These are phyloP conservation scores for Heliothis peltigera DNA, from an alignment of 2,888 invertebrate genomes.

Conservation along the genomic window DNA sequence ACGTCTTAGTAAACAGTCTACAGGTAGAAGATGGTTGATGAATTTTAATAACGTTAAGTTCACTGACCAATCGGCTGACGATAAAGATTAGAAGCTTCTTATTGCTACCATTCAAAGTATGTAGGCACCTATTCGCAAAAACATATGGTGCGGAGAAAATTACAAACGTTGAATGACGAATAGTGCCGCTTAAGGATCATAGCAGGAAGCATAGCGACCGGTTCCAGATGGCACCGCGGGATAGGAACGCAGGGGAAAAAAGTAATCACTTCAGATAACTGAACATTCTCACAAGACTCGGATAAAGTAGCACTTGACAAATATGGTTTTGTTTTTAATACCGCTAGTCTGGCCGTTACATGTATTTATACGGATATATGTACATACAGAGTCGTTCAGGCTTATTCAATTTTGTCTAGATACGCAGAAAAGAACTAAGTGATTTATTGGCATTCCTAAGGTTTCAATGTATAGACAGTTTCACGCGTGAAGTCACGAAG, in stretches of 20 bases:
- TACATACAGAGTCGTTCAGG: constrained; percentile 13
- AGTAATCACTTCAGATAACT: constrained; percentile 75
- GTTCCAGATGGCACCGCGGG: constrained; percentile 70
- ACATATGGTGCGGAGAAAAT: constrained; percentile 72
- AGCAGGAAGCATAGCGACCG: constrained; percentile 80
- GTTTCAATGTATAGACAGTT: constrained; percentile 73
- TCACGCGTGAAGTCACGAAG: constrained; percentile 65
- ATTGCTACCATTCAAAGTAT: constrained; percentile 65
- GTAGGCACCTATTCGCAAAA: no score
- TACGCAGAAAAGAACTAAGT: constrained; percentile 49
- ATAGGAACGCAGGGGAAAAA: constrained; percentile 73
- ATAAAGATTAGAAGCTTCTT: constrained; percentile 70
- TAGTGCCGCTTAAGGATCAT: constrained; percentile 79
- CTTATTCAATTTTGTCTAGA: constrained; percentile 20
- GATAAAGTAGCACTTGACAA: constrained; percentile 62
- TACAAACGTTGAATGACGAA: constrained; percentile 76
- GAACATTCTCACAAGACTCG: constrained; percentile 67
- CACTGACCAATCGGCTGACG: constrained; percentile 65
- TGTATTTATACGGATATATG: no score
- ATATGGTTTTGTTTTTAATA: constrained; percentile 70
- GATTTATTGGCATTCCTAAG: constrained; percentile 64
- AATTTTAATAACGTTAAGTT: constrained; percentile 61
- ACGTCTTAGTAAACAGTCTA: constrained; percentile 11
- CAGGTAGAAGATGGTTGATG: constrained; percentile 11
- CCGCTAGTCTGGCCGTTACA: constrained; percentile 62